Evolutionary conservation across 2,113 vertebrate species (phyloP).

Genomic region (Ginglymostoma cirratum): DNA sequence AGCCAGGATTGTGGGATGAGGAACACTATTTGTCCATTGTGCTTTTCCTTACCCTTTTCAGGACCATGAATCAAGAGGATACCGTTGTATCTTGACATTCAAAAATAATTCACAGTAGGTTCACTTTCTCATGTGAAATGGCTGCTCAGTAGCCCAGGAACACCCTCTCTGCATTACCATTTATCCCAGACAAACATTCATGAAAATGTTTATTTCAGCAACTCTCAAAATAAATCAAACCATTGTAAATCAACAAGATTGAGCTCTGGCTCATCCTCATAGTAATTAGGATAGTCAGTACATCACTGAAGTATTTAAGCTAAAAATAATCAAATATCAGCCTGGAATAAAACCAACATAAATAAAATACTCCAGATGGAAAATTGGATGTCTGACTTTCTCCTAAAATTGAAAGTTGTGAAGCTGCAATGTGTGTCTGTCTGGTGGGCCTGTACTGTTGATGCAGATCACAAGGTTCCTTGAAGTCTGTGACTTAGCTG

Average conservation of each 20-base stretch:
- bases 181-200: neutral
- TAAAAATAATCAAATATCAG: constrained; percentile 14
- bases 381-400: constrained; percentile 6
- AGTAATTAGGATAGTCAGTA: constrained; percentile 2
- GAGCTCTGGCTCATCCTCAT: neutral
- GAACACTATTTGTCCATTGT: neutral
- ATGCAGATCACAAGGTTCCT: neutral
- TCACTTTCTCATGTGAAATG: neutral
- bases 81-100: neutral
- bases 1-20: neutral
- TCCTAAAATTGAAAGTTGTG: neutral
- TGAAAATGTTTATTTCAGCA: constrained; percentile 18
- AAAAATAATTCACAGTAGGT: neutral
- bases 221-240: neutral
- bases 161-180: neutral
- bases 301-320: neutral
- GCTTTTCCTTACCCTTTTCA: neutral
- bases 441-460: neutral
- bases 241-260: neutral
- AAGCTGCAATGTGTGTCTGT: neutral
- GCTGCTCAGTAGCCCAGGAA: neutral
- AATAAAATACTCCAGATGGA: constrained; percentile 34
- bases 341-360: neutral
- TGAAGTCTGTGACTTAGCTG: neutral
- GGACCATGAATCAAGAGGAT: neutral